Conservation (phyloP, 2,113 vertebrate species). For the Amblyornis subalaris region DNA sequence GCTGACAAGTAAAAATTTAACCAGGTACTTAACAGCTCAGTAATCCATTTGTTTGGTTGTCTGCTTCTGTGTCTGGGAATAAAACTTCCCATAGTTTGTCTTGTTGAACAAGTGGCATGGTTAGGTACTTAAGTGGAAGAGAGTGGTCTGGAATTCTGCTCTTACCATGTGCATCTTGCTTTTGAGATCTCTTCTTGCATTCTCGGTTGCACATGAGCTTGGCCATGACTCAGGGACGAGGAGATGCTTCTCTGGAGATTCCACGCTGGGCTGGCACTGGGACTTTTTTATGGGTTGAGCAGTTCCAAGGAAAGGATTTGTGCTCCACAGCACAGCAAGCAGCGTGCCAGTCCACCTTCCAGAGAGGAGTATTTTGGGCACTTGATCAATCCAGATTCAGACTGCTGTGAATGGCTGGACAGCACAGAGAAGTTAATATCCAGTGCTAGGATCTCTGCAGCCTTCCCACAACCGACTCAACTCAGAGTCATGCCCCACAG, state of each 20-base stretch:
- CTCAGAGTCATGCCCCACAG: neutral
- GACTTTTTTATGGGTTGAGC: neutral
- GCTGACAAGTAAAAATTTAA: neutral
- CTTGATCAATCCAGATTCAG: neutral
- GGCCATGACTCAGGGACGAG: neutral
- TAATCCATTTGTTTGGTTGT: neutral
- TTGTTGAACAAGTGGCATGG: neutral
- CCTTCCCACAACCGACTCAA: neutral
- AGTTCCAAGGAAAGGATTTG: neutral
- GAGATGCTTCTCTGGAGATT: neutral
- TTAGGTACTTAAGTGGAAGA: neutral
- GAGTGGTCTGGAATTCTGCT: neutral
- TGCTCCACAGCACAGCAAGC: accelerated
- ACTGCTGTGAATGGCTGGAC: neutral
- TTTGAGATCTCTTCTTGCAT: neutral
- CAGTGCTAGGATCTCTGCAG: neutral
- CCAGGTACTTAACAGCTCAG: neutral
- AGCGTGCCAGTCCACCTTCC: accelerated
- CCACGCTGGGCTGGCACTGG: accelerated
- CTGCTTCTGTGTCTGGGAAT: neutral
- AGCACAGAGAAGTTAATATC: neutral
- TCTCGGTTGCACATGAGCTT: accelerated
- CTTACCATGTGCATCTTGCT: neutral
- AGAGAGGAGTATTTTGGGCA: neutral
- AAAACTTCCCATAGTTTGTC: neutral